Evolutionary conservation across 2,113 vertebrate genomes (phyloP), one percentile per base, ranked within the genome.

Genomic region (Delphinus delphis): DNA sequence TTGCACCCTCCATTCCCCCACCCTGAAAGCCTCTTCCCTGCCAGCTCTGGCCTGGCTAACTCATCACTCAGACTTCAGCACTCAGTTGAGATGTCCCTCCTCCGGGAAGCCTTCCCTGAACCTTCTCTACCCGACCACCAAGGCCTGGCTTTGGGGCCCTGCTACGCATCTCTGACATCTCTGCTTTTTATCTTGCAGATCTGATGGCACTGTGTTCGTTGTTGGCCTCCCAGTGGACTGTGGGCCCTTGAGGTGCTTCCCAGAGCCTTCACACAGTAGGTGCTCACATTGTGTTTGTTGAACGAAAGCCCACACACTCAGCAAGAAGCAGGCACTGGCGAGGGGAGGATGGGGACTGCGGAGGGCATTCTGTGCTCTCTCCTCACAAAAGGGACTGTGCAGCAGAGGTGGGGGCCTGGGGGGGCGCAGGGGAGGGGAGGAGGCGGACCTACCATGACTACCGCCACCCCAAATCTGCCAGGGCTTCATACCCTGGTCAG

Each of bases 131-230:
- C 15, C 4, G 15, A n/a, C 53, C 20, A 53, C 28, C 84, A 6
- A 65, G 41, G 10, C 65, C 44, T 79, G 33, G 38, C 44, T 82
- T 62, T 21, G 11, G 23, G 44, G 3, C 13, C 55, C 65, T 44
- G 65, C 17, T 3, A 20, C 0, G 0, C 0, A 0, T 86, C 68
- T 74, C 73, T 38, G 63, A 50, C 60, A 44, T 31, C 28, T 62
- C 44, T 36, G 62, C 55, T 41, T 26, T 50, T 77, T 26, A 44
- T 81, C 33, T 38, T 90, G n/a, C 14, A 71, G 21, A 83, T 63
- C 14, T 7, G 14, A 60, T 28, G 6, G 25, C 8, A 21, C 62
- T n/a, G 6, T 53, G 38, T 31, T 17, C 23, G 36, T 15, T 23
- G 2, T 41, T 28, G 17, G 25, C 60, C 33, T 36, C 33, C 17